Percentiles rank a stretch among this genome's conserved stretches.
These are phyloP conservation scores for Lepidurus packardi DNA, from an alignment of 1,140 invertebrate genomes.

Conservation along the genomic window DNA sequence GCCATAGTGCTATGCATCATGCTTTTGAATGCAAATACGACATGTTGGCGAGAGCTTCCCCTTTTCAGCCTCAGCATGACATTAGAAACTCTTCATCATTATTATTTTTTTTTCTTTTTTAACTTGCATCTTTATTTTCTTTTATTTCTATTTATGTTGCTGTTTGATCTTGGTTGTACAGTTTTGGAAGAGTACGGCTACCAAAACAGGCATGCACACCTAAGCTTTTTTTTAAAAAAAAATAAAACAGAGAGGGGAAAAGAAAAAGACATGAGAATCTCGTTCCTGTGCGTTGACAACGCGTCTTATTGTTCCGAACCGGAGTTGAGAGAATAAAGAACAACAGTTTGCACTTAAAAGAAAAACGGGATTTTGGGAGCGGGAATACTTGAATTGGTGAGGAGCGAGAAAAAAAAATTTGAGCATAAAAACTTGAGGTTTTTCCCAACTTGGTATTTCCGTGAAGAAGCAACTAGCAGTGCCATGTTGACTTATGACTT, in stretches of 20 bases:
- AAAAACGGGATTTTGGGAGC: background rate
- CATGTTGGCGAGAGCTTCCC: constrained; percentile 13
- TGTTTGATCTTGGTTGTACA: background rate
- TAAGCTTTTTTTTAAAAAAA: background rate
- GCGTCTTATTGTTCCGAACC: background rate
- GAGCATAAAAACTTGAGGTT: background rate
- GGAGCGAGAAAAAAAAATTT: background rate
- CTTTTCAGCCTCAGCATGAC: constrained; percentile 5
- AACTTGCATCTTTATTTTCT: background rate
- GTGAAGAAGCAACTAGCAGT: background rate
- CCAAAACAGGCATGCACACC: background rate
- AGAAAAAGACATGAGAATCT: background rate
- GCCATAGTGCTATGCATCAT: constrained; percentile 10
- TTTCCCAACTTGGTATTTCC: constrained; percentile 21
- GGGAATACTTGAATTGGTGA: background rate
- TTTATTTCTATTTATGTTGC: background rate
- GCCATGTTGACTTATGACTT: background rate
- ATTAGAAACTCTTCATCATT: background rate
- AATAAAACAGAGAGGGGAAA: too few species aligned
- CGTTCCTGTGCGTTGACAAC: background rate
- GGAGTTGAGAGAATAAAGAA: background rate
- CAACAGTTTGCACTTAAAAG: constrained; percentile 19
- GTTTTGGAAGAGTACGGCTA: background rate
- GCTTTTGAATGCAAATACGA: constrained; percentile 17
- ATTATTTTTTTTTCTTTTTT: background rate